These are phyloP conservation scores for Cydia pomonella DNA, from an alignment of 1,140 invertebrate genomes.

Conservation along the genomic window DNA sequence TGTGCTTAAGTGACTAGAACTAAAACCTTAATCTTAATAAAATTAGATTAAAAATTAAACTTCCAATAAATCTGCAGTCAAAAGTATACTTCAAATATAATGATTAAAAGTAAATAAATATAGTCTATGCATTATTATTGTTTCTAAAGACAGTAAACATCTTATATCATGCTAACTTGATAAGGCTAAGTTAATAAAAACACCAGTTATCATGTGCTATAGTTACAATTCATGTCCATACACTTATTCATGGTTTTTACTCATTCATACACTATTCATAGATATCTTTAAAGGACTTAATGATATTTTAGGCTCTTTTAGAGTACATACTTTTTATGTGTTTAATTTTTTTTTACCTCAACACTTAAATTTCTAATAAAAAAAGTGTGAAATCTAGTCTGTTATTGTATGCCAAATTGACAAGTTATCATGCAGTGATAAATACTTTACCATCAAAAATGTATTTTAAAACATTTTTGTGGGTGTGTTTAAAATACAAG, in stretches of 20 bases:
- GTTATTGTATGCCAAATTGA: slow-evolving; percentile 53
- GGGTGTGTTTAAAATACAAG: slow-evolving; percentile 26
- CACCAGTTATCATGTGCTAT: slow-evolving; percentile 47
- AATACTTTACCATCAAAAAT: slow-evolving; percentile 41
- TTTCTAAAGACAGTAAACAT: slow-evolving; percentile 52
- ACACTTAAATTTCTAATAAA: slow-evolving; percentile 35
- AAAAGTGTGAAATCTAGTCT: slow-evolving; percentile 49
- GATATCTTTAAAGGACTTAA: not conserved
- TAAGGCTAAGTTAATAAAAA: slow-evolving; percentile 68
- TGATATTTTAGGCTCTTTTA: not conserved
- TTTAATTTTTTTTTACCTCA: not conserved
- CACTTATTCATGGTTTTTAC: not conserved
- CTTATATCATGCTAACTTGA: slow-evolving; percentile 58
- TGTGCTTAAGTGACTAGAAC: no score
- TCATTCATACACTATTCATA: slow-evolving; percentile 17
- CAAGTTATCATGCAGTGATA: slow-evolving; percentile 49
- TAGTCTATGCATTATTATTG: slow-evolving; percentile 33
- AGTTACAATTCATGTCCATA: slow-evolving; percentile 11
- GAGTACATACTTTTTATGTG: slow-evolving; percentile 7
- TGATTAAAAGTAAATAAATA: slow-evolving; percentile 31
- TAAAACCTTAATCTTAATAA: not conserved
- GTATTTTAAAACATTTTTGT: slow-evolving; percentile 34
- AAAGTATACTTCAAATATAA: not conserved
- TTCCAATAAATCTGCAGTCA: not conserved
- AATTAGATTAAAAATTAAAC: not conserved